Evolutionary conservation across 2,113 vertebrate genomes (phyloP).

Genomic region (Cebidichthys violaceus): DNA sequence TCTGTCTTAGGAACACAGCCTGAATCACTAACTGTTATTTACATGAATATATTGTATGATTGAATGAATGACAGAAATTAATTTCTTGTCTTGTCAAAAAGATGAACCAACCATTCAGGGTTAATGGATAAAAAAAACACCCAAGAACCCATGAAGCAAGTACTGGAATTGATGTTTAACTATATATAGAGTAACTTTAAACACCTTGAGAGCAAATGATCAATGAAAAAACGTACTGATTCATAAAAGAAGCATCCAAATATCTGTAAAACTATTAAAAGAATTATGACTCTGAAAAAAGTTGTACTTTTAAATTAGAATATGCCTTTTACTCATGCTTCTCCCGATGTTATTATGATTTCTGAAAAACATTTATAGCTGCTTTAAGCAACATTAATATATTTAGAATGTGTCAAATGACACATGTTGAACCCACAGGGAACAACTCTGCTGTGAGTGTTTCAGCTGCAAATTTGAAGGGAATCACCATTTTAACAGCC

Average conservation of each 20-base stretch:
- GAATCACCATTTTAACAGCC: no score
- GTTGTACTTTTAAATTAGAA: neutral
- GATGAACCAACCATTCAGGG: neutral
- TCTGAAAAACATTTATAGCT: neutral
- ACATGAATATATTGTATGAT: neutral
- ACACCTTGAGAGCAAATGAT: neutral
- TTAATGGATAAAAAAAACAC: neutral
- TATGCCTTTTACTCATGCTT: neutral
- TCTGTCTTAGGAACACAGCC: neutral
- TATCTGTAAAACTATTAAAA: neutral
- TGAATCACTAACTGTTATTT: neutral
- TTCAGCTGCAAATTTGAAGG: neutral
- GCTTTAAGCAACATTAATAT: neutral
- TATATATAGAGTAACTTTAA: neutral
- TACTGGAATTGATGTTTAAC: neutral
- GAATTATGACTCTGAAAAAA: neutral
- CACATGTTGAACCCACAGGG: neutral
- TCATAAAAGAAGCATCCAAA: neutral
- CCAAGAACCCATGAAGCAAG: neutral
- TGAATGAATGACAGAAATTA: neutral
- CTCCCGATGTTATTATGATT: neutral
- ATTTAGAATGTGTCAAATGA: neutral
- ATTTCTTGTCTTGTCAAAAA: slow-evolving; percentile 1
- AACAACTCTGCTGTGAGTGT: neutral
- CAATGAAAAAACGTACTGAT: neutral